These are phyloP conservation scores for Drosophila neonasuta DNA, from an alignment of 2,888 invertebrate species.

Conservation along the genomic window DNA sequence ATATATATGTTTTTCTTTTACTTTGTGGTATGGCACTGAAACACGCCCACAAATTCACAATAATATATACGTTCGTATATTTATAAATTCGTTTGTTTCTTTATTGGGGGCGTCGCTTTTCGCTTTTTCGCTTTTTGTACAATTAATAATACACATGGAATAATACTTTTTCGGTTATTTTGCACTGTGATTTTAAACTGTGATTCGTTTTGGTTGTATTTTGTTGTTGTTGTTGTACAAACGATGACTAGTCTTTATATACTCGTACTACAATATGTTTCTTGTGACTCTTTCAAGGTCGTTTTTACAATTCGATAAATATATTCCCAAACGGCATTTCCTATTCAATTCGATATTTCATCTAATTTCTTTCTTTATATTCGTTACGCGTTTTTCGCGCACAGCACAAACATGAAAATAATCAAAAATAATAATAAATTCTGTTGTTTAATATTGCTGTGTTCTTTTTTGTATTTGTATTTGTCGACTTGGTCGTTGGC, in stretches of 20 bases:
- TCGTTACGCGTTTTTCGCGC: slow-evolving; percentile 50
- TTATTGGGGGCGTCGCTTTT: slow-evolving; percentile 46
- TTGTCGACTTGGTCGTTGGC: slow-evolving; percentile 40
- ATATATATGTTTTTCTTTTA: neutral
- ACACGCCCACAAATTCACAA: slow-evolving; percentile 57
- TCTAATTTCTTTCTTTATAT: slow-evolving; percentile 25
- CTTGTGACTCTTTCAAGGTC: slow-evolving; percentile 53
- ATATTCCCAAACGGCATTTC: slow-evolving; percentile 5
- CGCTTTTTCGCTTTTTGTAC: slow-evolving; percentile 32
- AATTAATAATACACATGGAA: slow-evolving; percentile 65
- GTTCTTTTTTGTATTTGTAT: slow-evolving; percentile 17
- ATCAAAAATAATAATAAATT: slow-evolving; percentile 24
- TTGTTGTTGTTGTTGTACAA: slow-evolving; percentile 20
- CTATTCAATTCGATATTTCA: neutral
- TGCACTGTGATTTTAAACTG: slow-evolving; percentile 44
- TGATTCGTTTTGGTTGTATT: slow-evolving; percentile 29
- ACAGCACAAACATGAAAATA: slow-evolving; percentile 29
- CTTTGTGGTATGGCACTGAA: slow-evolving; percentile 27
- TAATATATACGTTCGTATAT: slow-evolving; percentile 11
- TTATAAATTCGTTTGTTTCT: slow-evolving; percentile 58
- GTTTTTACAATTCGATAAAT: slow-evolving; percentile 25
- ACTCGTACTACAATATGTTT: slow-evolving; percentile 10
- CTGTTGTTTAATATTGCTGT: slow-evolving; percentile 27
- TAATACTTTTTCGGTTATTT: slow-evolving; percentile 59
- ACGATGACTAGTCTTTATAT: slow-evolving; percentile 62